Evolutionary conservation across 2,113 vertebrate species (phyloP).

Genomic region (Orientallactaga bullata): DNA sequence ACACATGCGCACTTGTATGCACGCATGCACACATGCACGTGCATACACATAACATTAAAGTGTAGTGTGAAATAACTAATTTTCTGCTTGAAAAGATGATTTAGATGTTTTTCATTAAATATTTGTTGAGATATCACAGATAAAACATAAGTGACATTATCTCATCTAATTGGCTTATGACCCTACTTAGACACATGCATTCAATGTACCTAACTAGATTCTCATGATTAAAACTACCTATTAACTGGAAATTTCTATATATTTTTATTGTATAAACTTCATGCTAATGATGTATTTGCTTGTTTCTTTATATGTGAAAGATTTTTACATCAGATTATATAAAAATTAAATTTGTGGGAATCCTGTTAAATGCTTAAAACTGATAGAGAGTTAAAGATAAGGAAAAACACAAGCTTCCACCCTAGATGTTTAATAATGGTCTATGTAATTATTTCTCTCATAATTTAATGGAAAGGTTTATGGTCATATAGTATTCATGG

Average conservation of each 20-base stretch:
- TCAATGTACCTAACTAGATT: slow-evolving; percentile 19
- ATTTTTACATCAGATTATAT: slow-evolving; percentile 25
- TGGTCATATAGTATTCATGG: background rate
- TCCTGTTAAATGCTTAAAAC: background rate
- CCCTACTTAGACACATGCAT: background rate
- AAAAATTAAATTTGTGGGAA: slow-evolving; percentile 23
- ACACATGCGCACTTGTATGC: too few relatives aligned
- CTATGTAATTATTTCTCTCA: slow-evolving; percentile 1
- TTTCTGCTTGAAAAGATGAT: slow-evolving; percentile 13
- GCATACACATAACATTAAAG: background rate
- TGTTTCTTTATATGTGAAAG: background rate
- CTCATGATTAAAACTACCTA: background rate
- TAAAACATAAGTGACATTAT: slow-evolving; percentile 32
- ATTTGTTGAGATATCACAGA: slow-evolving; percentile 20
- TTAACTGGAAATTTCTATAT: slow-evolving; percentile 27
- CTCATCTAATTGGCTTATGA: slow-evolving; percentile 26
- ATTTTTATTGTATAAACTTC: background rate
- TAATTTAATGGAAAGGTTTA: background rate
- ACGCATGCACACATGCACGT: background rate
- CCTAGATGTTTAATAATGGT: background rate
- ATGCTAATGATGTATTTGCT: background rate
- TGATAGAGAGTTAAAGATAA: background rate
- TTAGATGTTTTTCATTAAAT: slow-evolving; percentile 29
- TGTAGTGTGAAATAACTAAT: slow-evolving; percentile 37
- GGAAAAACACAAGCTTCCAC: background rate